Conservation (phyloP, 2,113 vertebrate genomes). For the Anoplopoma fimbria region DNA sequence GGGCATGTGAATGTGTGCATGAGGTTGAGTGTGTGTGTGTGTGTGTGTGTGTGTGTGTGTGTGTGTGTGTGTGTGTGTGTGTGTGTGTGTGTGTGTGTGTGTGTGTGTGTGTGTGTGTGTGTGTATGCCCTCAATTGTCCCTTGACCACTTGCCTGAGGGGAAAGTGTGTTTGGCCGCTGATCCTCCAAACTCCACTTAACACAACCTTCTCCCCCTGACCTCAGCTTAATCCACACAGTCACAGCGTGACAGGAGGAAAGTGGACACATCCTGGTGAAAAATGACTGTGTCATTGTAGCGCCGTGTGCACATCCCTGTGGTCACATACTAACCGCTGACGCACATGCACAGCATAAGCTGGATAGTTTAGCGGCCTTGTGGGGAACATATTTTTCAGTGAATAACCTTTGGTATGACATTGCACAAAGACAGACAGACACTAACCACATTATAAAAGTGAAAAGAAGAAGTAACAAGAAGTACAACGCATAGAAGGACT, state of each 20-base stretch:
- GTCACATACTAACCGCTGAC: slow-evolving; percentile 24
- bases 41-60: slow-evolving; percentile 47
- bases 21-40: slow-evolving; percentile 25
- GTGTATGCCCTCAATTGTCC: slow-evolving; percentile 49
- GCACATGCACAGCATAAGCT: slow-evolving; percentile 25
- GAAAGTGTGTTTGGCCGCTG: slow-evolving; percentile 79
- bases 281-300: slow-evolving; percentile 40
- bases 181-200: slow-evolving; percentile 68
- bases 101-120: slow-evolving; percentile 40
- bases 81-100: slow-evolving; percentile 43
- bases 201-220: slow-evolving; percentile 57
- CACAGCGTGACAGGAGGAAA: slow-evolving; percentile 38
- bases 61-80: slow-evolving; percentile 31
- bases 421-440: slow-evolving; percentile 30
- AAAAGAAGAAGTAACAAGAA: neutral
- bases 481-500: neutral
- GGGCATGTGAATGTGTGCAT: slow-evolving; percentile 40
- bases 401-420: slow-evolving; percentile 24
- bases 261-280: slow-evolving; percentile 60
- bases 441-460: neutral
- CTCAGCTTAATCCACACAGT: slow-evolving; percentile 51
- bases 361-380: slow-evolving; percentile 30
- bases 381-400: slow-evolving; percentile 26
- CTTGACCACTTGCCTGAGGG: slow-evolving; percentile 64
- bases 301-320: slow-evolving; percentile 30